Conservation (phyloP, 1,140 invertebrate genomes). For the Euura lappo region DNA sequence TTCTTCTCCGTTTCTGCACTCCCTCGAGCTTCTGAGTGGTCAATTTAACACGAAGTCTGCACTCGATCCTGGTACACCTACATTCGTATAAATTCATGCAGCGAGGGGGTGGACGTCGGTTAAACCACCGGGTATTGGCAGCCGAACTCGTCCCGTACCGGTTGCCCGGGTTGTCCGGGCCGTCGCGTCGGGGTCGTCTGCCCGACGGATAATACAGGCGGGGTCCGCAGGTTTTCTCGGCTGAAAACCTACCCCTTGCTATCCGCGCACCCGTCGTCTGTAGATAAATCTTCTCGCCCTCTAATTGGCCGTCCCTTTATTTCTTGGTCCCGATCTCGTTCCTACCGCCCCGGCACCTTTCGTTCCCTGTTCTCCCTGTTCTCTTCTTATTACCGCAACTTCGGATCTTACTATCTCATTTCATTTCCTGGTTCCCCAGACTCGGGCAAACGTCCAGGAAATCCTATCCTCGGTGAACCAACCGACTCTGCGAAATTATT, state of each 20-base stretch:
- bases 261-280: slow-evolving; percentile 58
- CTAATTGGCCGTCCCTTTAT: slow-evolving; percentile 60
- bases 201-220: slow-evolving; percentile 55
- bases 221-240: slow-evolving; percentile 37
- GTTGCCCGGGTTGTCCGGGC: slow-evolving; percentile 39
- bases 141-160: slow-evolving; percentile 27
- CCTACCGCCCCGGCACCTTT: slow-evolving; percentile 38
- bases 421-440: slow-evolving; percentile 28
- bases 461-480: slow-evolving; percentile 24
- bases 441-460: slow-evolving; percentile 55
- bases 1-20: not conserved
- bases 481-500: slow-evolving; percentile 47
- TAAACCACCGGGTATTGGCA: slow-evolving; percentile 36
- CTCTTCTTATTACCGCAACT: slow-evolving; percentile 25
- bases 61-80: not conserved
- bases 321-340: slow-evolving; percentile 52
- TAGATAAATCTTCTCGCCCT: slow-evolving; percentile 61
- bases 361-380: slow-evolving; percentile 39
- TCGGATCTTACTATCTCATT: slow-evolving; percentile 29
- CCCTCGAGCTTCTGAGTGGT: not conserved
- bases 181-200: slow-evolving; percentile 45
- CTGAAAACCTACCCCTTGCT: slow-evolving; percentile 47
- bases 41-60: no score
- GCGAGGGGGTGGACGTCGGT: not conserved
- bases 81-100: not conserved